Conservation (phyloP, 2,113 vertebrate genomes). For the Zosterops pallidus region DNA sequence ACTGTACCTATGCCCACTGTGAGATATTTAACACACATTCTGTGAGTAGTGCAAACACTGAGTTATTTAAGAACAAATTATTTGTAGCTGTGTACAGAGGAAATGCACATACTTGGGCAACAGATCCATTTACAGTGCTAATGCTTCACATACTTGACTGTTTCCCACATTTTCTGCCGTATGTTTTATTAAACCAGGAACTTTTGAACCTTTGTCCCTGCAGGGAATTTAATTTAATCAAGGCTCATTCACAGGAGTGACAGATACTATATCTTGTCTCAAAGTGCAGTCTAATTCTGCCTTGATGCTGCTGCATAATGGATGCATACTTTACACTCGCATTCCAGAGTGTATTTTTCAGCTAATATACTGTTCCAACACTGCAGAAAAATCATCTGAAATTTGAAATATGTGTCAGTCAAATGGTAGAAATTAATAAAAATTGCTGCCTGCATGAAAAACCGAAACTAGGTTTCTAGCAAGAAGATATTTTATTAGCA, state of each 20-base stretch:
- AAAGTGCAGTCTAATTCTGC: constrained; percentile 57
- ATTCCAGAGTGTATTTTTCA: constrained; percentile 49
- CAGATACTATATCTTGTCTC: constrained; percentile 54
- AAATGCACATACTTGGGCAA: neutral
- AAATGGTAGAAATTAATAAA: constrained; percentile 53
- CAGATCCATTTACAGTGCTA: neutral
- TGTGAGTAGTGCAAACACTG: neutral
- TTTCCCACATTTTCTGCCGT: constrained; percentile 30
- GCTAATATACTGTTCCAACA: constrained; percentile 27
- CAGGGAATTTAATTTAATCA: constrained; percentile 66
- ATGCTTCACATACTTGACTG: neutral
- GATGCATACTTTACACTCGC: constrained; percentile 50
- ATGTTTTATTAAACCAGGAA: constrained; percentile 60
- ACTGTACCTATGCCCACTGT: neutral
- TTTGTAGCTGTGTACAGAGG: neutral
- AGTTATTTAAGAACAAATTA: constrained; percentile 2
- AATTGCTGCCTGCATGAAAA: constrained; percentile 32
- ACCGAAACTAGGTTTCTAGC: constrained; percentile 15
- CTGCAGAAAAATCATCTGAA: constrained; percentile 47
- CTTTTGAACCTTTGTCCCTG: constrained; percentile 58
- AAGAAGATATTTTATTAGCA: constrained; percentile 57
- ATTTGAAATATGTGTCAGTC: constrained; percentile 51
- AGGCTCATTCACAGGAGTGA: constrained; percentile 35
- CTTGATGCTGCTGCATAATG: constrained; percentile 59
- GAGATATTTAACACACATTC: neutral